Base-by-base conservation (phyloP, 92 coral and sea anemone genomes). In the Micromussa lordhowensis region DNA sequence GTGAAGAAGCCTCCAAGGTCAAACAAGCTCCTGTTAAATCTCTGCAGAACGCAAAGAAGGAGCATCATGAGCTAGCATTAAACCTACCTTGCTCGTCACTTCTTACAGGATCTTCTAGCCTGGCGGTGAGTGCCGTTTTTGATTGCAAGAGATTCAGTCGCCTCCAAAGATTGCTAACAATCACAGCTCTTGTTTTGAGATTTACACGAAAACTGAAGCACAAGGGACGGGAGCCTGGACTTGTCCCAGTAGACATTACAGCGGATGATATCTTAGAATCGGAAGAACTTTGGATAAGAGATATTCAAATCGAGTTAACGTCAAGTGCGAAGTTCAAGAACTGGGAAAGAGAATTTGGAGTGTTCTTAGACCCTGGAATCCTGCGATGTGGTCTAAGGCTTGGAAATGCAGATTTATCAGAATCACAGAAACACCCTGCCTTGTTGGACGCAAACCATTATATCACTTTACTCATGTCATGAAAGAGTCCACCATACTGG, bases 281-380 rank as follows among this genome's bases (percentile, higher is more conserved):
- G 11, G 26, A 66, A 66, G 71, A 66, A 3, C 9, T 66, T 22
- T 66, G 71, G 32, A 66, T 66, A 8, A 71, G 31, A 22, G 71
- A 24, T 66, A 66, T 66, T 66, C 71, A 66, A 66, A n/a, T 22
- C 71, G 2, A 28, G 71, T 5, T 66, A 19, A 66, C 32, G 12
- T 66, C 71, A n/a, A 66, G 2, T 66, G 11, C 71, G 12, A 66
- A 66, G 71, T 66, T 66, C 71, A 66, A 22, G 71, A 66, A 66
- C 71, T 66, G 71, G 71, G 15, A 66, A 66, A 89, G 79, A n/a
- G 94, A 89, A 79, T 89, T 92, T 78, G 94, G 92, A 66, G 82
- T 92, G 82, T 85, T 59, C 35, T 21, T 3, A 28, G 91, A 92
- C 61, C 69, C 61, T 17, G 88, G 92, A 14, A 78, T 89, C 78